Base-by-base conservation (phyloP, 2,888 invertebrate genomes). In the Mythimna impura region DNA sequence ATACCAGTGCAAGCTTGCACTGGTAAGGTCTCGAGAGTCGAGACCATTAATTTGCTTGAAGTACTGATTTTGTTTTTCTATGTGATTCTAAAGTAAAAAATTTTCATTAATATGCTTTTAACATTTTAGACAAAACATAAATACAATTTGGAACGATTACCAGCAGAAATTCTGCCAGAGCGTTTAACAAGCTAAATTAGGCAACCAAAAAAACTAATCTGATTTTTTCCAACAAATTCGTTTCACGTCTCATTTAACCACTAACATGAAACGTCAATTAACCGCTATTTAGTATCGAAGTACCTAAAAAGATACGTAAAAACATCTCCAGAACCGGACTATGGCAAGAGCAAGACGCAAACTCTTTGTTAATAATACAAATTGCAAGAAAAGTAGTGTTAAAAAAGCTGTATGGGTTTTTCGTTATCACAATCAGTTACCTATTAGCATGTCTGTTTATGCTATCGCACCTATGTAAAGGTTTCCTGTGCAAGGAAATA, bases 191-290 rank as follows among this genome's bases (percentile, higher is more conserved):
- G 54, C 54, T 61, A 55, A 63, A 72, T 57, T 63, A 63, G 10
- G 30, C 9, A 58, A 20, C 22, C 47, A 66, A 66, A 62, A n/a
- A 63, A 72, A 36, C n/a, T 10, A 22, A 25, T 65, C 36, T 0
- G 50, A 47, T 62, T 67, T 66, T 71, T 62, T 69, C 14, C 60
- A 54, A 8, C 50, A 50, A 75, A 58, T 67, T 67, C 55, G 65
- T 14, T 66, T 63, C 73, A 72, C 70, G 74, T 73, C 73, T 71
- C 66, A 76, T 68, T 78, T 80, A 73, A 68, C 73, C 52, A 34
- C 34, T 55, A 70, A 70, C 80, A 81, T 80, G 80, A 83, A 82
- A 78, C 86, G 83, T 82, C 84, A 86, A 85, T 87, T 87, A 88
- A 77, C 72, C 55, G 75, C 61, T 76, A 72, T 72, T 82, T 84